phyloP scores from a whole-genome alignment of 2,888 invertebrate species.

The Abrostola triplasia region DNA sequence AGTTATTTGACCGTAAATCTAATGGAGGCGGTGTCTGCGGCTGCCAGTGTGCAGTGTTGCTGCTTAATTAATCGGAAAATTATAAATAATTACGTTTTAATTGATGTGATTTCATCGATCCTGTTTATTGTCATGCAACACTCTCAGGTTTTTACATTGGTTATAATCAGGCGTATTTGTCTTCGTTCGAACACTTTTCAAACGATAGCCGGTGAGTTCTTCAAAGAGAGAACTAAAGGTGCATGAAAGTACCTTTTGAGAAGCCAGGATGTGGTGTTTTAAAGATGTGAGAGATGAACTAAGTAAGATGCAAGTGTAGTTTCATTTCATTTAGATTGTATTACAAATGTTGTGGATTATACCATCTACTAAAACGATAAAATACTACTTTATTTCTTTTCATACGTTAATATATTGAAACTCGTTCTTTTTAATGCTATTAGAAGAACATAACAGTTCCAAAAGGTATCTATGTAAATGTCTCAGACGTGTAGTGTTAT shows the following conservation, averaged over 20 bases:
- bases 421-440: constrained; percentile 52
- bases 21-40: constrained; percentile 29
- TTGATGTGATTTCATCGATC: constrained; percentile 33
- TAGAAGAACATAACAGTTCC: constrained; percentile 63
- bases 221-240: not conserved
- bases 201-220: not conserved
- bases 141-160: constrained; percentile 6
- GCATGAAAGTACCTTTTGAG: too few species aligned
- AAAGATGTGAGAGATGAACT: too few species aligned
- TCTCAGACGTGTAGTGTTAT: constrained; percentile 58
- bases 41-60: constrained; percentile 22
- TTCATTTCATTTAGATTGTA: too few species aligned
- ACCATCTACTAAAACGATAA: not conserved
- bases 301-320: too few species aligned
- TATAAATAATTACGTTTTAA: constrained; percentile 35
- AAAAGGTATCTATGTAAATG: constrained; percentile 69
- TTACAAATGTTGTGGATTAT: not conserved
- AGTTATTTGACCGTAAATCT: constrained; percentile 39
- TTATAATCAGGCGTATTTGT: not conserved
- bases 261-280: too few species aligned
- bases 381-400: not conserved
- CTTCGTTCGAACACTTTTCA: not conserved
- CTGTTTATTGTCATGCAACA: constrained; percentile 27
- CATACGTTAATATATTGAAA: constrained; percentile 34
- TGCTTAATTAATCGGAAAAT: constrained; percentile 49